A percentile compares a stretch with the other conserved stretches of the same genome.
These are phyloP conservation scores for Hypsopygia costalis DNA, from an alignment of 2,888 invertebrate species.

Conservation along the genomic window DNA sequence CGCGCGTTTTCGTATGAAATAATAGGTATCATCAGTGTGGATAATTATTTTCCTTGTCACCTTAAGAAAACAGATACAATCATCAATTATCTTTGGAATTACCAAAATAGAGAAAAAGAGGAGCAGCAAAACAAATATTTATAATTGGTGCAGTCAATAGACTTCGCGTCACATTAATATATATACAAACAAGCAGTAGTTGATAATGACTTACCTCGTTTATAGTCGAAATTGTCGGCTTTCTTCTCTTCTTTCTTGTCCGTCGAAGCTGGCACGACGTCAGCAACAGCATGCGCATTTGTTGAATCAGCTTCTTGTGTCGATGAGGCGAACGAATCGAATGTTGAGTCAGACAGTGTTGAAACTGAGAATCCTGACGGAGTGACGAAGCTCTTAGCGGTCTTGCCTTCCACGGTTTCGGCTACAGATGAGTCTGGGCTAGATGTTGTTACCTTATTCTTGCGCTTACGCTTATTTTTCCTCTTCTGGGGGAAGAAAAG, in stretches of 20 bases:
- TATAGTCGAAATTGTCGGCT: constrained; percentile 37
- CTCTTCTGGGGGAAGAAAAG: constrained; percentile 56
- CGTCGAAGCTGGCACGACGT: constrained; percentile 51
- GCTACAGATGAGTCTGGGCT: constrained; percentile 32
- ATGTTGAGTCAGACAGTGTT: too few species aligned
- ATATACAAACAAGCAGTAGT: too few species aligned
- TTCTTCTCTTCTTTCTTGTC: constrained; percentile 44
- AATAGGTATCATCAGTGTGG: too few species aligned
- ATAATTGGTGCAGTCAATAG: too few species aligned
- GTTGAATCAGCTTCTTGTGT: constrained; percentile 24
- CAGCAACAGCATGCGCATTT: constrained; percentile 30
- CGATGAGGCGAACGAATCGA: constrained; percentile 13
- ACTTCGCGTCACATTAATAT: too few species aligned
- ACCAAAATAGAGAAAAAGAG: too few species aligned
- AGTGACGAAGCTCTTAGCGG: constrained; percentile 20
- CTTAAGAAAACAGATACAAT: too few species aligned
- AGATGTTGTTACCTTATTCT: constrained; percentile 24
- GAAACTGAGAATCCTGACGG: neutral
- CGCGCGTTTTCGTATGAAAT: too few species aligned
- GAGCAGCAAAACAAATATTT: too few species aligned
- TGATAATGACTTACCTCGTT: constrained; percentile 52
- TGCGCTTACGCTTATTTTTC: constrained; percentile 42
- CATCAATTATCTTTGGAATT: too few species aligned
- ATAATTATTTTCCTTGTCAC: too few species aligned
- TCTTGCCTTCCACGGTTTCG: constrained; percentile 27